phyloP scores from a whole-genome alignment of 2,113 vertebrate species.

The Himantopus leucocephalus region DNA sequence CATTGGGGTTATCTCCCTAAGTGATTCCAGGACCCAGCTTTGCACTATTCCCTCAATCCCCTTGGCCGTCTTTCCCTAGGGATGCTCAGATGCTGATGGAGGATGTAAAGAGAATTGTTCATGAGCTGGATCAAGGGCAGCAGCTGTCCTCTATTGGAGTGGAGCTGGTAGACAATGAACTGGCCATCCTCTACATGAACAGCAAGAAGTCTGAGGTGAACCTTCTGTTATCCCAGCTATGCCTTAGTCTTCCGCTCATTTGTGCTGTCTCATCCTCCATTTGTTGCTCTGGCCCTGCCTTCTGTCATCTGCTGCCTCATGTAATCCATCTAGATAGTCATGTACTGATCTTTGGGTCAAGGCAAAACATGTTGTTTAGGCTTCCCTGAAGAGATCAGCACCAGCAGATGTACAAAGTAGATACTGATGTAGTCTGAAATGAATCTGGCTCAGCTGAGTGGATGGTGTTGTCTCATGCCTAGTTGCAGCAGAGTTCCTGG shows the following conservation, averaged over 20 bases:
- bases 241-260: background rate
- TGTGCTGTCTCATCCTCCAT: background rate
- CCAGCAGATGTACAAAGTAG: background rate
- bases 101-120: constrained; percentile 92
- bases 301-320: background rate
- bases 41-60: background rate
- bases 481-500: background rate
- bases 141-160: constrained; percentile 92
- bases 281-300: background rate
- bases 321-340: background rate
- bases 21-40: background rate
- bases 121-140: constrained; percentile 92
- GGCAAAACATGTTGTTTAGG: background rate
- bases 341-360: background rate
- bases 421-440: background rate
- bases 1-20: background rate
- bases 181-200: constrained; percentile 97
- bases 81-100: constrained; percentile 98
- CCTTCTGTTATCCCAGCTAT: background rate
- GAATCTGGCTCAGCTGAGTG: background rate
- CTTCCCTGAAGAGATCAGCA: background rate
- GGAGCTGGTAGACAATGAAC: constrained; percentile 93
- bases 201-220: constrained; percentile 96
- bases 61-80: constrained; percentile 67
- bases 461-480: background rate